Evolutionary conservation across 2,797 vertebrate species (phyloP).

Genomic region (Falco peregrinus): DNA sequence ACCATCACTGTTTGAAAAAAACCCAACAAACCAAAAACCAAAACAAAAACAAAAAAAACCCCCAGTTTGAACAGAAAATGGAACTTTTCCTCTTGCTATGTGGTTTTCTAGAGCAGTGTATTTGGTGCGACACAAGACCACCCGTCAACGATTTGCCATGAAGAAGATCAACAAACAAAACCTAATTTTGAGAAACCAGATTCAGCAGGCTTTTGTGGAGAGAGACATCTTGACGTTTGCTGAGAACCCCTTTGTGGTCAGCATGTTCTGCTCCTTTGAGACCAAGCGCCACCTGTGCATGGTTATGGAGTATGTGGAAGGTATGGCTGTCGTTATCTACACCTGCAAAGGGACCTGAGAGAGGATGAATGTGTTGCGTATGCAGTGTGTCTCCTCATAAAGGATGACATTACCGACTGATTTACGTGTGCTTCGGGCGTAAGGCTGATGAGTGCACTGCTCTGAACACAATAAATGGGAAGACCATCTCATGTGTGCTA

Average conservation of each 20-base stretch:
- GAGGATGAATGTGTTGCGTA: background rate
- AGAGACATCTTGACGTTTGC: slow-evolving; percentile 95
- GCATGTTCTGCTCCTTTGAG: slow-evolving; percentile 98
- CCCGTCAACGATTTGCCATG: slow-evolving; percentile 96
- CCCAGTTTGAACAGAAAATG: background rate
- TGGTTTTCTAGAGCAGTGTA: slow-evolving; percentile 85
- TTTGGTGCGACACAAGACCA: slow-evolving; percentile 91
- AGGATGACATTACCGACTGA: background rate
- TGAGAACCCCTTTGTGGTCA: slow-evolving; percentile 96
- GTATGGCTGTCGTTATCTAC: slow-evolving; percentile 61
- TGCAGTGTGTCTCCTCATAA: background rate
- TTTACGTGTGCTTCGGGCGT: background rate
- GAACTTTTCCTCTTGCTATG: background rate
- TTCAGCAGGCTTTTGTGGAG: slow-evolving; percentile 97
- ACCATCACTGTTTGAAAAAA: background rate
- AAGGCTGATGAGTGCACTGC: background rate
- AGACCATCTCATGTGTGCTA: background rate
- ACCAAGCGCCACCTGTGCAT: slow-evolving; percentile 94
- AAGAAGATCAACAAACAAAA: slow-evolving; percentile 99
- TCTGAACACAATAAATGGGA: background rate
- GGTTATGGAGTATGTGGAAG: slow-evolving; percentile 99
- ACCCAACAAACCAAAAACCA: background rate
- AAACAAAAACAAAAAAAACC: background rate
- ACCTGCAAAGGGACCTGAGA: background rate
- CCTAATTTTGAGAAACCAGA: slow-evolving; percentile 94